Conservation (phyloP, 2,888 invertebrate genomes). For the Sphecodes monilicornis region DNA sequence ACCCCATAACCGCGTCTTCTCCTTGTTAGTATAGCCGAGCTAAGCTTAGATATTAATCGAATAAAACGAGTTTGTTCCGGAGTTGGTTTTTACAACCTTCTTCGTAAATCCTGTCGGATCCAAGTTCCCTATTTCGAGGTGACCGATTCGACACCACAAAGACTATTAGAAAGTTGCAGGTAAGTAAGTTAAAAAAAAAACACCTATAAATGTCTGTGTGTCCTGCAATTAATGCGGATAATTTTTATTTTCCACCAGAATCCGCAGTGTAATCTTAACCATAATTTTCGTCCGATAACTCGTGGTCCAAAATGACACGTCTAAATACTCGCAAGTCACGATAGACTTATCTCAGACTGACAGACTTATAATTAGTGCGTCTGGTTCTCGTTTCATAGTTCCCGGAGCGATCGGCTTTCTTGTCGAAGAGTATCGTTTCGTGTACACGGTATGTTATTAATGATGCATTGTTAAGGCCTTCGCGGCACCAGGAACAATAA, state of each 20-base stretch:
- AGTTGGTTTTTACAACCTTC: no score
- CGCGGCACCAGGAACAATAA: conserved; percentile 1
- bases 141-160: no score
- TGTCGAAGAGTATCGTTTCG: neutral
- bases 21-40: no score
- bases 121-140: no score
- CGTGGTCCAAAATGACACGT: neutral
- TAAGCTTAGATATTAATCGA: no score
- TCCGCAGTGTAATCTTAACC: neutral
- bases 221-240: neutral
- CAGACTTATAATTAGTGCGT: neutral
- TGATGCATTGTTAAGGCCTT: neutral
- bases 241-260: neutral
- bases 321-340: neutral
- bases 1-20: no score
- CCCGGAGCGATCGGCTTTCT: neutral
- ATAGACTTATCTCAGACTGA: neutral
- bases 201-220: no score
- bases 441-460: neutral
- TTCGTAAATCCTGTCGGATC: no score
- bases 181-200: no score
- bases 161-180: no score
- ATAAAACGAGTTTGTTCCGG: no score
- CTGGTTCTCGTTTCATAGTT: neutral
- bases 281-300: neutral